Conservation (phyloP, 2,888 invertebrate genomes). For the Caenorhabditis becei region DNA sequence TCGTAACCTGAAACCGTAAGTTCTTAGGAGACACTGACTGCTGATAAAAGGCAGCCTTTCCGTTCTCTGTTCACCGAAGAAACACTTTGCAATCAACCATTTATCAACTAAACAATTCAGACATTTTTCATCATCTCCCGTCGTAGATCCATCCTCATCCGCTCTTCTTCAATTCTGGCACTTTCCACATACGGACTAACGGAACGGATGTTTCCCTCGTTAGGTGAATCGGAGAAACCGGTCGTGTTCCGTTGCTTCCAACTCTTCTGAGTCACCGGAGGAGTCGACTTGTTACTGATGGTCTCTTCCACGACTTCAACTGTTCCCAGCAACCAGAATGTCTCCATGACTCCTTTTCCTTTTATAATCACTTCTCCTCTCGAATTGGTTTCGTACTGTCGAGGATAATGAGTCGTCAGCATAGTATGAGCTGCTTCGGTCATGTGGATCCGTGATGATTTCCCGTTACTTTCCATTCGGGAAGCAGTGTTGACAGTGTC, state of each 20-base stretch:
- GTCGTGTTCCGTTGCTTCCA: conserved; percentile 13
- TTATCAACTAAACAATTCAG: not conserved
- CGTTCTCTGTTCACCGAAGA: no score
- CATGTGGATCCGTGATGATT: conserved; percentile 74
- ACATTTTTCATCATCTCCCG: conserved; percentile 28
- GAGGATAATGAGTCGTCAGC: conserved; percentile 68
- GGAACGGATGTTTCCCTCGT: conserved; percentile 23
- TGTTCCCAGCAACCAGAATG: conserved; percentile 53
- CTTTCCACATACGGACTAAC: conserved; percentile 42
- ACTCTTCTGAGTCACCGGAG: conserved; percentile 17
- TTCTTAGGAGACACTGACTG: no score
- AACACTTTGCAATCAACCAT: no score
- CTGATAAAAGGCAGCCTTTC: no score
- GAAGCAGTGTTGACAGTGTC: conserved; percentile 79
- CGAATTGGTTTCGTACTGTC: conserved; percentile 72
- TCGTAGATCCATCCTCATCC: conserved; percentile 11
- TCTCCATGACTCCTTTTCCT: conserved; percentile 67
- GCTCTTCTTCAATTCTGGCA: conserved; percentile 15
- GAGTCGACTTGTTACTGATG: conserved; percentile 31
- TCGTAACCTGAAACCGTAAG: no score
- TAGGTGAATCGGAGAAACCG: conserved; percentile 7
- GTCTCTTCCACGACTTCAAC: not conserved
- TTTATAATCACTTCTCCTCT: conserved; percentile 77
- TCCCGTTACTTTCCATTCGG: conserved; percentile 78
- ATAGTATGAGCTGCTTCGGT: conserved; percentile 71